Evolutionary conservation across 53 echinoderm and acorn worm genomes (phyloP).

Genomic region (Henricia sp.): DNA sequence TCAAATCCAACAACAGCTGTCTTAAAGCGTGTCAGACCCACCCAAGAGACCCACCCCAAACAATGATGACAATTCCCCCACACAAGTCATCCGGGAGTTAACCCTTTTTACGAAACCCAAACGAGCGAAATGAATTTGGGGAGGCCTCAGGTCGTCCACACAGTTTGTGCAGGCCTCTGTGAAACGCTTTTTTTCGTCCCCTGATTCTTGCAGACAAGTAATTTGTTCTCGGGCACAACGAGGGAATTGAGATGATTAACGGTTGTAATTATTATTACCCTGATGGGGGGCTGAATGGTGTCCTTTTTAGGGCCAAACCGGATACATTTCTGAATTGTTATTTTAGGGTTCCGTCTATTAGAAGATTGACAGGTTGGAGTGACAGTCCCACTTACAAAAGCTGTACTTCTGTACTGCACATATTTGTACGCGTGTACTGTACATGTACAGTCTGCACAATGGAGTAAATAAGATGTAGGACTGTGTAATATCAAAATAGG

Average conservation of each 20-base stretch:
- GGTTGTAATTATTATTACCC: constrained; percentile 50
- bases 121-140: constrained; percentile 60
- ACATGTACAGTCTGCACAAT: no score
- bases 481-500: no score
- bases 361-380: constrained; percentile 54
- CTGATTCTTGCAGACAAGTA: constrained; percentile 36
- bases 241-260: constrained; percentile 61
- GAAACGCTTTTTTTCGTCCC: constrained; percentile 10
- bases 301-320: constrained; percentile 37
- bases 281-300: constrained; percentile 57
- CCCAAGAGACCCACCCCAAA: constrained; percentile 45
- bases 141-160: constrained; percentile 21
- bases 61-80: constrained; percentile 57
- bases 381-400: constrained; percentile 46
- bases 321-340: constrained; percentile 58
- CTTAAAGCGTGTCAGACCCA: constrained; percentile 50
- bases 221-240: constrained; percentile 52
- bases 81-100: constrained; percentile 59
- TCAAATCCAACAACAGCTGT: constrained; percentile 56
- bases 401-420: not conserved
- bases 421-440: not conserved
- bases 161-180: constrained; percentile 30
- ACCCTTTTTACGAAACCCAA: constrained; percentile 45
- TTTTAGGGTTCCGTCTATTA: constrained; percentile 52
- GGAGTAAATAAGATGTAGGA: no score